phyloP scores from a whole-genome alignment of 2,113 vertebrate genomes.

The Hystrix brachyura region DNA sequence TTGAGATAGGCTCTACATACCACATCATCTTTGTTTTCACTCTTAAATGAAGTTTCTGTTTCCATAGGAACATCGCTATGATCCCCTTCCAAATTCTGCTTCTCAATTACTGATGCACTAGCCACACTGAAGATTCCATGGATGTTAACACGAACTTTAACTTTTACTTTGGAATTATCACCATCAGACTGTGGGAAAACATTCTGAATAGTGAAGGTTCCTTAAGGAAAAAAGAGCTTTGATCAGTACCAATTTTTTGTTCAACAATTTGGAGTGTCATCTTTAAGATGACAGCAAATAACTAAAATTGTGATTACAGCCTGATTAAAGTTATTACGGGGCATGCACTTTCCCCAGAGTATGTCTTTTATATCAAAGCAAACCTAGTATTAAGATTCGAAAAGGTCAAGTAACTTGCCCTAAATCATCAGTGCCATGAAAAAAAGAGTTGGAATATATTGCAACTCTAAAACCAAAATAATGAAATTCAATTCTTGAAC shows the following conservation, averaged over 20 bases:
- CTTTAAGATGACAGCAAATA: neutral
- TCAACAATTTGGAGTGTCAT: conserved; percentile 23
- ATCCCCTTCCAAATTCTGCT: conserved; percentile 90
- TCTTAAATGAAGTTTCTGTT: conserved; percentile 91
- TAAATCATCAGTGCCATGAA: neutral
- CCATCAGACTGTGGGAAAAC: conserved; percentile 95
- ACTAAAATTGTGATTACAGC: neutral
- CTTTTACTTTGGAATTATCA: conserved; percentile 96
- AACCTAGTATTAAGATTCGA: neutral
- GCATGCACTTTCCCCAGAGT: neutral
- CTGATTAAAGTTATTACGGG: neutral
- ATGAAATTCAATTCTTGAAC: conserved; percentile 38
- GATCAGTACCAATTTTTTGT: conserved; percentile 54
- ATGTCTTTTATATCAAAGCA: neutral
- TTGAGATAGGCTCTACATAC: conserved; percentile 85
- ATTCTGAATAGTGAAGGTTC: conserved; percentile 95
- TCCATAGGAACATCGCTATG: conserved; percentile 93
- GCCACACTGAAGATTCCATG: conserved; percentile 97
- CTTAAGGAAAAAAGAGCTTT: conserved; percentile 84
- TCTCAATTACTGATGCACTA: conserved; percentile 94
- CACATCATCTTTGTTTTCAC: conserved; percentile 92
- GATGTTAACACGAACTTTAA: conserved; percentile 96
- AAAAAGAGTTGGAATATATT: neutral
- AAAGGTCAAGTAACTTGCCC: conserved; percentile 26
- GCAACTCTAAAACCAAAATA: conserved; percentile 20